A percentile compares a stretch with the other conserved stretches of the same genome.
Evolutionary conservation across 2,888 invertebrate genomes (phyloP).

Genomic region (Leptura quadrifasciata): DNA sequence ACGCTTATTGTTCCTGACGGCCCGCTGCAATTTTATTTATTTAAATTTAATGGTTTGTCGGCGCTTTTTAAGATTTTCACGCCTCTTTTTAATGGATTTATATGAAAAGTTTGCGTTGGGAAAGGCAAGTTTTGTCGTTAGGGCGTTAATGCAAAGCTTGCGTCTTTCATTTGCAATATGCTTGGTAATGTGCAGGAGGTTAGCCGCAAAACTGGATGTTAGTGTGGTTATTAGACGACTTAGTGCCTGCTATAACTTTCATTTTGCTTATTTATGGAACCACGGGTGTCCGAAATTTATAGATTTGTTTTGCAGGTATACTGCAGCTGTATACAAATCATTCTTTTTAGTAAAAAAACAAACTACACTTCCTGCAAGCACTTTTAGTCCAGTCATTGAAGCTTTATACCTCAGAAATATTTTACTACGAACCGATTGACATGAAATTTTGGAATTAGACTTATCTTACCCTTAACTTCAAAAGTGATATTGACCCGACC

Average conservation of each 20-base stretch:
- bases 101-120: slow-evolving; percentile 54
- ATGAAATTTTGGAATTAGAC: no score
- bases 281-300: slow-evolving; percentile 24
- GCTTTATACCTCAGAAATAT: no score
- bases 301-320: slow-evolving; percentile 29
- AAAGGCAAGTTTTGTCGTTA: slow-evolving; percentile 13
- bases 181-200: slow-evolving; percentile 31
- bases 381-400: no score
- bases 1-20: slow-evolving; percentile 67
- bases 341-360: background rate
- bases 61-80: slow-evolving; percentile 48
- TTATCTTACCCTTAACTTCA: no score
- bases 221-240: slow-evolving; percentile 44
- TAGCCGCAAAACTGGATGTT: slow-evolving; percentile 43
- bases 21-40: slow-evolving; percentile 65
- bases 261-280: slow-evolving; percentile 34
- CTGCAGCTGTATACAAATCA: slow-evolving; percentile 31
- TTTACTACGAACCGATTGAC: no score
- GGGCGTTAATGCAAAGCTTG: slow-evolving; percentile 14
- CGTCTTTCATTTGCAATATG: slow-evolving; percentile 30
- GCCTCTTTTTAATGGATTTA: slow-evolving; percentile 62
- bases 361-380: no score
- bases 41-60: slow-evolving; percentile 64
- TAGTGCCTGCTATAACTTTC: slow-evolving; percentile 35
- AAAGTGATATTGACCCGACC: no score